A percentile compares a stretch with the other conserved stretches of the same genome.
Conservation (phyloP, 2,888 invertebrate species). For the Chrysotoxum bicinctum region DNA sequence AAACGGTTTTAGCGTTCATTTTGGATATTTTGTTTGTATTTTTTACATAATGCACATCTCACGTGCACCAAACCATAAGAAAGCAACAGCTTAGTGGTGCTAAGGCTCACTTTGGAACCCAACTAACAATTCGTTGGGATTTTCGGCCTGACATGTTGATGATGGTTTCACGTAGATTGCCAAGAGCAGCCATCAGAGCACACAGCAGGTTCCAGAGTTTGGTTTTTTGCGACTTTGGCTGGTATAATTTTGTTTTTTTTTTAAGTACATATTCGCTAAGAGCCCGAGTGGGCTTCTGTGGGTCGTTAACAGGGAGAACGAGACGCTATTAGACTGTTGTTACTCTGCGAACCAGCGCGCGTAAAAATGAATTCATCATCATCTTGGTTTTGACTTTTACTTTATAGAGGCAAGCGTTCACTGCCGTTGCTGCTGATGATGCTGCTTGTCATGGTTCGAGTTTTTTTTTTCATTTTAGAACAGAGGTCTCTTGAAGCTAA, state of each 20-base stretch:
- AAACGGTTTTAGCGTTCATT: conserved; percentile 51
- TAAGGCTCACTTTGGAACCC: not conserved
- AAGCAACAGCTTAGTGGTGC: conserved; percentile 31
- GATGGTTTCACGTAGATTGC: conserved; percentile 56
- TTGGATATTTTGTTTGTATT: not conserved
- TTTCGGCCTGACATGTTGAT: conserved; percentile 61
- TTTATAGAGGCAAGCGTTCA: not conserved
- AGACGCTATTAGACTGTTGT: conserved; percentile 35
- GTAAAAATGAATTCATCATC: conserved; percentile 69
- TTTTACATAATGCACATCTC: conserved; percentile 54
- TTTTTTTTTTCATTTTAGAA: not conserved
- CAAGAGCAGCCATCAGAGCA: conserved; percentile 26
- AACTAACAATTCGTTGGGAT: conserved; percentile 42
- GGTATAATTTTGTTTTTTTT: conserved; percentile 13
- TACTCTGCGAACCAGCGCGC: not conserved
- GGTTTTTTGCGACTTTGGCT: conserved; percentile 16
- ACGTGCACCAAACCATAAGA: conserved; percentile 40
- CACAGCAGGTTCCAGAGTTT: conserved; percentile 39
- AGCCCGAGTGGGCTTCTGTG: conserved; percentile 38
- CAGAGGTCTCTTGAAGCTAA: conserved; percentile 55
- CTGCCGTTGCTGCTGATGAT: conserved; percentile 2
- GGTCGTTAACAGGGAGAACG: conserved; percentile 25
- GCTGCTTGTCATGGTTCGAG: conserved; percentile 33
- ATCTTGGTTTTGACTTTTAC: conserved; percentile 53
- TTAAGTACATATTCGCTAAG: conserved; percentile 34